Evolutionary conservation across 1,140 invertebrate species (phyloP).

Genomic region (Aporrectodea caliginosa): DNA sequence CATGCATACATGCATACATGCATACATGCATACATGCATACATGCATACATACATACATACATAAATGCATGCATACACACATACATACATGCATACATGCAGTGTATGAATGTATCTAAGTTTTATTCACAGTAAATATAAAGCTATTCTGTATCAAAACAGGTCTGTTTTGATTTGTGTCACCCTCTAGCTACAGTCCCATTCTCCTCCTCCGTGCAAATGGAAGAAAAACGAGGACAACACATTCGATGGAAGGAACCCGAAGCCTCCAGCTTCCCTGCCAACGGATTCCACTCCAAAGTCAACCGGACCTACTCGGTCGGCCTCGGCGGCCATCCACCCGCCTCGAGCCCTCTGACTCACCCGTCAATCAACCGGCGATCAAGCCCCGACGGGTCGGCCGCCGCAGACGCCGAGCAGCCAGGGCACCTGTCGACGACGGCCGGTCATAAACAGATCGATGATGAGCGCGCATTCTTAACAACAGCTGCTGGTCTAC

Average conservation of each 20-base stretch:
- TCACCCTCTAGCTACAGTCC: too few species aligned
- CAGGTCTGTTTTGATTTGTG: background rate
- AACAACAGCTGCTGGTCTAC: background rate
- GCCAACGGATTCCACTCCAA: background rate
- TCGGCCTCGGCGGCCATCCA: too few species aligned
- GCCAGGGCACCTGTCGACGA: background rate
- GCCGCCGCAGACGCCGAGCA: background rate
- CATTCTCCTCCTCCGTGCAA: too few species aligned
- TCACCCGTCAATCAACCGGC: background rate
- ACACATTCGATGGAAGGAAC: too few species aligned
- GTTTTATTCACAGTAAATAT: background rate
- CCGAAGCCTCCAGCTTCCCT: too few species aligned
- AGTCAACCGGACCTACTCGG: background rate
- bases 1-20: too few species aligned
- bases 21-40: too few species aligned
- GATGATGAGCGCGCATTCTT: background rate
- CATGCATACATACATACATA: background rate
- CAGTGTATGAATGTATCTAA: background rate
- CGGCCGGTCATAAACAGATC: background rate
- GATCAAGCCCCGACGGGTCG: background rate
- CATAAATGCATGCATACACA: too few species aligned
- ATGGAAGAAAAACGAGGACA: too few species aligned
- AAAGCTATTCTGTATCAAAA: background rate
- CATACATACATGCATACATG: background rate
- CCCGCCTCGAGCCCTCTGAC: background rate